A percentile compares a stretch with the other conserved stretches of the same genome.
These are phyloP conservation scores for Amphiprion ocellaris DNA, from an alignment of 2,113 vertebrate genomes.

Conservation along the genomic window DNA sequence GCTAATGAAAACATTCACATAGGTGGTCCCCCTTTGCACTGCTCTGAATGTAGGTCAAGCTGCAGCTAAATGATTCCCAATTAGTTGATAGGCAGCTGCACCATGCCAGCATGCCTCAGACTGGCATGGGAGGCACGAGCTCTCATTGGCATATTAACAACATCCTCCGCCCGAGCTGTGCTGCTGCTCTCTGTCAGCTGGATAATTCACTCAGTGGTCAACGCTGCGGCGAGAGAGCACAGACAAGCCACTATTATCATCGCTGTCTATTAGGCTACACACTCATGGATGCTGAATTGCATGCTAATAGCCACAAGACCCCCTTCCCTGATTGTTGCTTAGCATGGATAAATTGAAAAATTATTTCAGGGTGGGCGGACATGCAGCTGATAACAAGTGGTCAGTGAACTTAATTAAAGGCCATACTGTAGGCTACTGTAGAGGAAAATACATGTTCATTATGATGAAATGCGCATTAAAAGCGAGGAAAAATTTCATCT, in stretches of 20 bases:
- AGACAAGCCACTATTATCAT: slow-evolving; percentile 81
- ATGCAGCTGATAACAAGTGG: slow-evolving; percentile 37
- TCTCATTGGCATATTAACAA: slow-evolving; percentile 81
- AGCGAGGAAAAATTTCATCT: not conserved
- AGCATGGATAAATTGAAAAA: slow-evolving; percentile 52
- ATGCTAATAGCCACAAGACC: slow-evolving; percentile 68
- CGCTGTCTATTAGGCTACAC: slow-evolving; percentile 67
- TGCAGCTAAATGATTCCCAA: slow-evolving; percentile 70
- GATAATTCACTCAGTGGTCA: slow-evolving; percentile 80
- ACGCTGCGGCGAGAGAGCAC: slow-evolving; percentile 62
- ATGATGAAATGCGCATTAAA: not conserved
- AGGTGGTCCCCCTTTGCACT: slow-evolving; percentile 64
- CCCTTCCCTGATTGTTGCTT: slow-evolving; percentile 50
- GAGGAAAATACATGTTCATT: slow-evolving; percentile 2
- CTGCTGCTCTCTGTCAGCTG: slow-evolving; percentile 79
- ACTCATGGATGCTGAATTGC: slow-evolving; percentile 59
- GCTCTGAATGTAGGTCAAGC: slow-evolving; percentile 75
- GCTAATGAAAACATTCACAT: slow-evolving; percentile 77
- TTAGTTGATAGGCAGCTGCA: slow-evolving; percentile 75
- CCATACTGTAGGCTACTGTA: not conserved
- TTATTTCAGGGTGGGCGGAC: slow-evolving; percentile 39
- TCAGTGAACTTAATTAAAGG: slow-evolving; percentile 30
- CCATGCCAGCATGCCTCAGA: slow-evolving; percentile 65
- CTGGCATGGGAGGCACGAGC: slow-evolving; percentile 57
- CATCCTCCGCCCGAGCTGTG: slow-evolving; percentile 67